A percentile compares a stretch with the other conserved stretches of the same genome.
Evolutionary conservation across 2,113 vertebrate species (phyloP).

Genomic region (Rattus rattus): DNA sequence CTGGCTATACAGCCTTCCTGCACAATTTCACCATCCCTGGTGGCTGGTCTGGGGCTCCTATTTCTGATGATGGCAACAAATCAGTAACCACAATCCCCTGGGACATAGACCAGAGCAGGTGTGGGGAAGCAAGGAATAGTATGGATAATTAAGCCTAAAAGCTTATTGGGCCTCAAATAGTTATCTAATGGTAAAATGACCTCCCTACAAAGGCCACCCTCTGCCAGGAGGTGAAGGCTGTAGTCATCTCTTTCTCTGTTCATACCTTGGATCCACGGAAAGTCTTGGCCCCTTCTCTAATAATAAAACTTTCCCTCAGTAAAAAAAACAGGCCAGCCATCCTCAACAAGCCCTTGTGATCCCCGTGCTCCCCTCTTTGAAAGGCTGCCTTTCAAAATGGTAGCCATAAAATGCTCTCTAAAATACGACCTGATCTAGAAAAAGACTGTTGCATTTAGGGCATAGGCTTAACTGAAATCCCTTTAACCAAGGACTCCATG

Average conservation of each 20-base stretch:
- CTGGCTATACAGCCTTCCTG: not conserved
- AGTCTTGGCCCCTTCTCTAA: not conserved
- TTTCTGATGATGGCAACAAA: not conserved
- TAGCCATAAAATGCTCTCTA: not conserved
- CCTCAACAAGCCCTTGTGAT: no score
- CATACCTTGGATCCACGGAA: not conserved
- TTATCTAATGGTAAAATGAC: not conserved
- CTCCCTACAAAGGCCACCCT: not conserved
- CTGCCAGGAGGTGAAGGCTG: not conserved
- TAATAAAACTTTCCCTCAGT: not conserved
- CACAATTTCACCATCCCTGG: not conserved
- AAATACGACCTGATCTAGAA: not conserved
- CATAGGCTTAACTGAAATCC: not conserved
- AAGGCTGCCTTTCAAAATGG: not conserved
- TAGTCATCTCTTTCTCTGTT: not conserved
- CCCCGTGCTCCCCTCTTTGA: not conserved
- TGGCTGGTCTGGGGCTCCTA: not conserved
- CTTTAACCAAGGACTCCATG: not conserved
- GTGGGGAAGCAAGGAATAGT: not conserved
- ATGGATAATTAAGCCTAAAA: not conserved
- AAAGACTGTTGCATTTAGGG: not conserved
- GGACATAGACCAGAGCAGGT: not conserved
- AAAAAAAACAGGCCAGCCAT: not conserved
- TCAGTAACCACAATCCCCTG: not conserved
- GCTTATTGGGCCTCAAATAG: not conserved